phyloP scores from a whole-genome alignment of 2,888 invertebrate species.

The Chymomyza caudatula region DNA sequence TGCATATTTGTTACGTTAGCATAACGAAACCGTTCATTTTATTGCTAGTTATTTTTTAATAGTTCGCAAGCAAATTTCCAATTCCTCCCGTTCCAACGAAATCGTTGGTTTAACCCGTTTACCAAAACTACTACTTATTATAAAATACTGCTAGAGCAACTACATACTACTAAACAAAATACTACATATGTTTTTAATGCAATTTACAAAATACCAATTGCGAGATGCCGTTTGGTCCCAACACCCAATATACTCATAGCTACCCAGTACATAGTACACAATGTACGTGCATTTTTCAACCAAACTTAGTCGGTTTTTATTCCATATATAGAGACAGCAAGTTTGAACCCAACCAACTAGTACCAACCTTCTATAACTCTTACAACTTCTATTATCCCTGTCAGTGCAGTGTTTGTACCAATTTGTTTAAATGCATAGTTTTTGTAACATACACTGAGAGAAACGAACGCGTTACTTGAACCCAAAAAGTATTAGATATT shows the following conservation, averaged over 20 bases:
- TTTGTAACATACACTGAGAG: background rate
- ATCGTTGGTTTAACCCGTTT: background rate
- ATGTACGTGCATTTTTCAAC: conserved; percentile 22
- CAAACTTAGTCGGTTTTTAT: conserved; percentile 19
- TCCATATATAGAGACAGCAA: background rate
- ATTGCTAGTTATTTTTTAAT: conserved; percentile 23
- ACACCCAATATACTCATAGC: conserved; percentile 23
- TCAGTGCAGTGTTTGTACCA: background rate
- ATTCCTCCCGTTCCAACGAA: background rate
- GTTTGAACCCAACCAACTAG: background rate
- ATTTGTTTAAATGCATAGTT: background rate
- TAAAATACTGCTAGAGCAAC: conserved; percentile 4
- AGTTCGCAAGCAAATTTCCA: background rate
- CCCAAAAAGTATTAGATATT: no score
- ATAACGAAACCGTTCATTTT: conserved; percentile 23
- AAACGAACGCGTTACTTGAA: no score
- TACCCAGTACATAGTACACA: conserved; percentile 23
- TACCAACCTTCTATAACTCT: background rate
- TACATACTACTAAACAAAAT: background rate
- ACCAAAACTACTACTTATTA: background rate
- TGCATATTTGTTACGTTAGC: background rate
- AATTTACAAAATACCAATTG: background rate
- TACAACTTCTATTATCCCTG: background rate
- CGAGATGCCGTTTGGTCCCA: conserved; percentile 25
- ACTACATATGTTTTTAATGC: background rate